Evolutionary conservation across 2,113 vertebrate genomes (phyloP).

Genomic region (Caranx melampygus): DNA sequence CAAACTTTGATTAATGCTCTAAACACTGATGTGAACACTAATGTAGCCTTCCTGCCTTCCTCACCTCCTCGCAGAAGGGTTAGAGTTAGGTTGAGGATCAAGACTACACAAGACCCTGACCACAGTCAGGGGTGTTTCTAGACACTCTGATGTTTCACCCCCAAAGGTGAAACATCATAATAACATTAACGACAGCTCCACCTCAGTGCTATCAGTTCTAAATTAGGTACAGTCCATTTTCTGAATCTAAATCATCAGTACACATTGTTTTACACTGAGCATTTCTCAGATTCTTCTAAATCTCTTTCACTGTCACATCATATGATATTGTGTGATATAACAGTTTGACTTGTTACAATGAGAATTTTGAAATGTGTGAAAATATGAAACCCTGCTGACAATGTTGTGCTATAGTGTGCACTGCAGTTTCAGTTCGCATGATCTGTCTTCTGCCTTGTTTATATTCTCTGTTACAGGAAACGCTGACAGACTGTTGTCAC

Average conservation of each 20-base stretch:
- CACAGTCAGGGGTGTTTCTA: no score
- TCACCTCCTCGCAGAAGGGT: neutral
- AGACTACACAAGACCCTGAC: neutral
- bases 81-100: neutral
- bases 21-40: neutral
- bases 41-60: neutral
- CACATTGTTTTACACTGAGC: no score
- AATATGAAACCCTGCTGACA: no score
- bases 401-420: neutral
- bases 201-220: neutral
- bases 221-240: no score
- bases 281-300: no score
- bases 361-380: no score
- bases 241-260: neutral
- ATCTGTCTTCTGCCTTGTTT: neutral
- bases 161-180: no score
- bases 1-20: neutral
- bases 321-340: no score
- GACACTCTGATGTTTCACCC: no score
- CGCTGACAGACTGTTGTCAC: conserved; percentile 52
- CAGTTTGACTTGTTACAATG: no score
- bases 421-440: conserved; percentile 7
- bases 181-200: no score
- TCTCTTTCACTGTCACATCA: no score
- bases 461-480: conserved; percentile 25